Evolutionary conservation across 1,140 invertebrate species (phyloP), one percentile per base, ranked within the genome.

Genomic region (Drosophila mayri): DNA sequence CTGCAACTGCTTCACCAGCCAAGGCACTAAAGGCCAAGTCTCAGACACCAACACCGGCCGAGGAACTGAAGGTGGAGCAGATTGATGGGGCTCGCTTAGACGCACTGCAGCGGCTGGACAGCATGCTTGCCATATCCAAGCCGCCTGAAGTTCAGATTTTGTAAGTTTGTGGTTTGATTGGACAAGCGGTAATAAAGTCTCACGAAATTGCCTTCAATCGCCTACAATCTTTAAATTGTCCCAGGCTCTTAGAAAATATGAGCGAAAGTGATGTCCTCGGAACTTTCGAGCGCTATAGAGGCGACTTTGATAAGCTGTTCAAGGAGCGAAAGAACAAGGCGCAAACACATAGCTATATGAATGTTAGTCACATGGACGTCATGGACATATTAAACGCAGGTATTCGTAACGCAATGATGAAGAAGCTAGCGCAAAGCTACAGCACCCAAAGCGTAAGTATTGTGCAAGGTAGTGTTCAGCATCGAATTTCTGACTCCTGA

Each of bases 381-480:
- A 81, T 91, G 49, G 74, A 88, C 18, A 76, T 92, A 11, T 49
- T 92, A 0, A 81, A 9, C 9, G 43, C 65, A 25, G 12, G 16
- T 8, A 83, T 80, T n/a, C 79, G 76, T 4, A 25, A 62, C 1
- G 66, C 40, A n/a, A 92, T 92, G 90, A 72, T 92, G 14, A 43
- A 66, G 8, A 83, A 74, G 37, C 57, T 87, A 32, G 63, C 60
- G 1, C 44, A 61, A 9, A 22, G 20, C 4, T 87, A 88, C 35
- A 76, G 60, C 71, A 59, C 70, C 44, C 50, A 18, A n/a, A 62
- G 79, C 50, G 84, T 88, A 72, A 82, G 63, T 73, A 35, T 2
- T 55, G 67, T 38, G 60, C 49, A 44, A 46, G 64, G 14, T 1
- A 54, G 9, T 9, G 3, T 63, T 43, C 14, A 1, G 12, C 12